Evolutionary conservation across 2,113 vertebrate genomes (phyloP), one percentile per base, ranked within the genome.

Genomic region (Mystacornis crossleyi): DNA sequence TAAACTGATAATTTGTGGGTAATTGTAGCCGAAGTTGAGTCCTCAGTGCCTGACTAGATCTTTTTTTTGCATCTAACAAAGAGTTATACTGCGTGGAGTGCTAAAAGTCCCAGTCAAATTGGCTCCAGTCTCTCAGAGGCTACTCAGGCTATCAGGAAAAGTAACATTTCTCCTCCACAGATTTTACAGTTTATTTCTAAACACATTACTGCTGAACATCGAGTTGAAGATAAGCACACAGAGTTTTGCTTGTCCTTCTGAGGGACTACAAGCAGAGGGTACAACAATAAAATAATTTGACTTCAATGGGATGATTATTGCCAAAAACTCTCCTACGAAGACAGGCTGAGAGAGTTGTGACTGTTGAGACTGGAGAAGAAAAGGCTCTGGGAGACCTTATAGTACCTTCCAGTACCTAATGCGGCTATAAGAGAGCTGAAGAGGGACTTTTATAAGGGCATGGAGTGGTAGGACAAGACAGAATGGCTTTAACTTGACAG

Each of bases 111-210:
- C n/a, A 45, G 28, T 14, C 29, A 60, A 47, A 12, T 3, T 65
- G 57, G 57, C 23, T 71, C 89, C 78, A 74, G 42, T 5, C 10
- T 69, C 38, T 45, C 58, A 83, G 29, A 86, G 29, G n/a, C 55
- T 71, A 38, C 48, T 81, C 51, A 85, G 33, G 57, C 28, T 60
- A 62, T 25, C 54, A 69, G 53, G 42, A 89, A 78, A 92, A 73
- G 64, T 3, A 55, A 10, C 0, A 55, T n/a, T 92, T 81, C 45
- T 78, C 8, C 45, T 70, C 45, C 48, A 80, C 28, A 55, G 50
- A 38, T 75, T 94, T 89, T 72, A 60, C 33, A 55, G 29, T n/a
- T 69, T 64, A 51, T 89, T 89, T 94, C n/a, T 91, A 66, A 72
- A 82, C 24, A 20, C 9, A 6, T 9, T 12, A 36, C 36, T 72